Evolutionary conservation across 2,797 vertebrate genomes (phyloP).

Genomic region (Sebastes diaconus): DNA sequence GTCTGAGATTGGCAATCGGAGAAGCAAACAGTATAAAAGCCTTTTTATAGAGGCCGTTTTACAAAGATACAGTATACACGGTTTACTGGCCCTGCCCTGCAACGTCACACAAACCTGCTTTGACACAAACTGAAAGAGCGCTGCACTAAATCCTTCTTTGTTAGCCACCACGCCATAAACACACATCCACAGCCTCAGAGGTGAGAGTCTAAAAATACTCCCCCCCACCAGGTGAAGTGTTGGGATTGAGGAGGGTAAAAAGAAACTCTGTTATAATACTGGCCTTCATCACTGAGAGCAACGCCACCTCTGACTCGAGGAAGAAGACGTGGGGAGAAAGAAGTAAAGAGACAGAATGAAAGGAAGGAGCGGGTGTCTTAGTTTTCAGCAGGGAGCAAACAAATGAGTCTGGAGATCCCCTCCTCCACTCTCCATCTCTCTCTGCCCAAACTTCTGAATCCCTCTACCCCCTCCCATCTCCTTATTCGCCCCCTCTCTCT

Average conservation of each 20-base stretch:
- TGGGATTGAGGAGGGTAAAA: neutral
- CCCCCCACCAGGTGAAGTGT: slow-evolving; percentile 43
- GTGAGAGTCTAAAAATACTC: slow-evolving; percentile 59
- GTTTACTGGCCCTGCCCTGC: slow-evolving; percentile 27
- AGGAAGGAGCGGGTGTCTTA: slow-evolving; percentile 5
- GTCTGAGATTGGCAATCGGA: slow-evolving; percentile 9
- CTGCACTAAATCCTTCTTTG: slow-evolving; percentile 57
- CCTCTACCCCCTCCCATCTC: slow-evolving; percentile 19
- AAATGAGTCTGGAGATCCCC: slow-evolving; percentile 50
- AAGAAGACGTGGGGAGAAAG: neutral
- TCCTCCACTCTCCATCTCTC: slow-evolving; percentile 55
- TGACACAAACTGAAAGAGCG: slow-evolving; percentile 45
- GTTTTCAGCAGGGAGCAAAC: slow-evolving; percentile 52
- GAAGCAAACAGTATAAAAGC: slow-evolving; percentile 26
- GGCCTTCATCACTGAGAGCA: neutral
- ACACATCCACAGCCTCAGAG: slow-evolving; percentile 43
- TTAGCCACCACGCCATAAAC: slow-evolving; percentile 50
- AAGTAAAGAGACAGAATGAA: neutral
- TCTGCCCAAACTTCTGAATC: slow-evolving; percentile 38
- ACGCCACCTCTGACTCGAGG: slow-evolving; percentile 7
- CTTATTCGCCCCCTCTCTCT: neutral
- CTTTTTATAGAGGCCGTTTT: slow-evolving; percentile 21
- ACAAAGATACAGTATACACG: slow-evolving; percentile 30
- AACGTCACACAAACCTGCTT: slow-evolving; percentile 66
- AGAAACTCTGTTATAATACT: slow-evolving; percentile 6